Percentiles rank a stretch among this genome's conserved stretches.
phyloP scores from a whole-genome alignment of 1,140 invertebrate species.

The Notospermus geniculatus region DNA sequence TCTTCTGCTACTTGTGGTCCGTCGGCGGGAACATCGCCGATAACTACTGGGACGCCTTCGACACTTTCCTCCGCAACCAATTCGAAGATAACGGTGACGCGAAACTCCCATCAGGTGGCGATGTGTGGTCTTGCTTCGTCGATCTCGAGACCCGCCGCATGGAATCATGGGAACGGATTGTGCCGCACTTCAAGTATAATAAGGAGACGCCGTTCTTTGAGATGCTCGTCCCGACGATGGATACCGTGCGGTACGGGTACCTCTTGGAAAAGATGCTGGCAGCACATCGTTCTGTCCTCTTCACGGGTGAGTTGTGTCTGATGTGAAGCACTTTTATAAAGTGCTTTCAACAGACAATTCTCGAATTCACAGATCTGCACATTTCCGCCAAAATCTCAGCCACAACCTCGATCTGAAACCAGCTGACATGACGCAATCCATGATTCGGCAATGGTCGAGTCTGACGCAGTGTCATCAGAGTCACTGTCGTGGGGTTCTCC shows the following conservation, averaged over 20 bases:
- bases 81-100: conserved; percentile 70
- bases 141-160: conserved; percentile 67
- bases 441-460: no score
- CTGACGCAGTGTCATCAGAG: no score
- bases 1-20: conserved; percentile 76
- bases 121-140: conserved; percentile 74
- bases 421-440: no score
- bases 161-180: conserved; percentile 73
- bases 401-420: no score
- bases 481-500: no score
- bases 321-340: no score
- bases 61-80: conserved; percentile 66
- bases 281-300: conserved; percentile 64
- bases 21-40: conserved; percentile 79
- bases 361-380: no score
- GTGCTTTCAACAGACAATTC: no score
- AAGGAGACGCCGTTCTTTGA: conserved; percentile 56
- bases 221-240: conserved; percentile 56
- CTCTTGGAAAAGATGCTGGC: conserved; percentile 73
- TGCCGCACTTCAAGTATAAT: conserved; percentile 70
- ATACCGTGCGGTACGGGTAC: conserved; percentile 58
- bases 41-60: conserved; percentile 66
- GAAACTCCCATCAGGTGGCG: conserved; percentile 61
- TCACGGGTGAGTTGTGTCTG: no score
- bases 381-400: no score